These are phyloP conservation scores for Phalloptychus januarius DNA, from an alignment of 2,797 vertebrate genomes.

Conservation along the genomic window DNA sequence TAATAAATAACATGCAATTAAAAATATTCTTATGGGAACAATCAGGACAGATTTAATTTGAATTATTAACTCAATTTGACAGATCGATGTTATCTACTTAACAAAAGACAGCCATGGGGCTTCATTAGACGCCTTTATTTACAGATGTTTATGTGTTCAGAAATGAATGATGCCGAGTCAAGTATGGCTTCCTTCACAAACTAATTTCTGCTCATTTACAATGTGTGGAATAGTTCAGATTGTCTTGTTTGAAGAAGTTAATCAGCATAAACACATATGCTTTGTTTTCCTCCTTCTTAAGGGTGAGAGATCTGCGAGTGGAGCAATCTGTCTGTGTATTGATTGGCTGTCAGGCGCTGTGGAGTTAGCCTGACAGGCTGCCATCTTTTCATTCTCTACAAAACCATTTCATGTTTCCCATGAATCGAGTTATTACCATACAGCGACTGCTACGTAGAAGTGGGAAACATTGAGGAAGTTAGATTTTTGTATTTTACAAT, in stretches of 20 bases:
- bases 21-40: not conserved
- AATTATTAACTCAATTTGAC: not conserved
- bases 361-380: conserved; percentile 52
- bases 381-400: conserved; percentile 57
- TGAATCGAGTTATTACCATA: conserved; percentile 19
- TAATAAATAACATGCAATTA: not conserved
- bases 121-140: not conserved
- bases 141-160: conserved; percentile 4
- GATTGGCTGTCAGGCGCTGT: conserved; percentile 71
- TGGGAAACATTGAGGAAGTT: not conserved
- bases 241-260: conserved; percentile 79
- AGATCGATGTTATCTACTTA: not conserved
- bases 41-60: not conserved
- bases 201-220: conserved; percentile 69
- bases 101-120: not conserved
- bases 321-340: conserved; percentile 69
- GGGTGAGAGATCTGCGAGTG: conserved; percentile 69
- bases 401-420: conserved; percentile 32
- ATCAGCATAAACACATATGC: conserved; percentile 77
- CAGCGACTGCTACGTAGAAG: conserved; percentile 9
- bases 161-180: conserved; percentile 39
- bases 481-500: not conserved
- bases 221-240: conserved; percentile 78
- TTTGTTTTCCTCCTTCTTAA: conserved; percentile 21
- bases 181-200: conserved; percentile 44